These are phyloP conservation scores for Steatornis caripensis DNA, from an alignment of 2,113 vertebrate species.

Conservation along the genomic window DNA sequence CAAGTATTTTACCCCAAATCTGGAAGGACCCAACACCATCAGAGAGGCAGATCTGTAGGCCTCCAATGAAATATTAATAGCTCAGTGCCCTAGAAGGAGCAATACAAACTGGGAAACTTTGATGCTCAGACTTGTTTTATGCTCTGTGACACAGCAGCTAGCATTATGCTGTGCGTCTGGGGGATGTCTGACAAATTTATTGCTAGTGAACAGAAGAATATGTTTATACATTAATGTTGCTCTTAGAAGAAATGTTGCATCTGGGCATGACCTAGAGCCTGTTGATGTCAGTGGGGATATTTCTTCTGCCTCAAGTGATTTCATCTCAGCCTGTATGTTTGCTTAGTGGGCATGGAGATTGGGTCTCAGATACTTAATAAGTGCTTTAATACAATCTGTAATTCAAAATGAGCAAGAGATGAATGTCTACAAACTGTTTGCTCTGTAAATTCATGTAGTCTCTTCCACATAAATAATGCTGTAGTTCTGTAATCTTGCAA, in stretches of 20 bases:
- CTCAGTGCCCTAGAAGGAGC: not conserved
- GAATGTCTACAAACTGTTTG: not conserved
- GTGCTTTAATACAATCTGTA: not conserved
- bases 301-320: not conserved
- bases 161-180: not conserved
- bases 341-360: not conserved
- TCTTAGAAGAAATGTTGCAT: not conserved
- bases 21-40: accelerated
- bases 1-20: not conserved
- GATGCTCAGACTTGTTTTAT: not conserved
- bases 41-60: not conserved
- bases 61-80: not conserved
- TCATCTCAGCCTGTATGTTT: not conserved
- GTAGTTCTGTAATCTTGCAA: not conserved
- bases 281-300: not conserved
- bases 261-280: not conserved
- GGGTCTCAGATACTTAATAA: not conserved
- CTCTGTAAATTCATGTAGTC: not conserved
- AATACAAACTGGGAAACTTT: not conserved
- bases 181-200: not conserved
- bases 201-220: not conserved
- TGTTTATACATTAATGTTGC: not conserved
- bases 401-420: not conserved
- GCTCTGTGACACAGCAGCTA: not conserved
- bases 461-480: not conserved